These are phyloP conservation scores for Ursus arctos DNA, from an alignment of 2,113 vertebrate species.

Conservation along the genomic window DNA sequence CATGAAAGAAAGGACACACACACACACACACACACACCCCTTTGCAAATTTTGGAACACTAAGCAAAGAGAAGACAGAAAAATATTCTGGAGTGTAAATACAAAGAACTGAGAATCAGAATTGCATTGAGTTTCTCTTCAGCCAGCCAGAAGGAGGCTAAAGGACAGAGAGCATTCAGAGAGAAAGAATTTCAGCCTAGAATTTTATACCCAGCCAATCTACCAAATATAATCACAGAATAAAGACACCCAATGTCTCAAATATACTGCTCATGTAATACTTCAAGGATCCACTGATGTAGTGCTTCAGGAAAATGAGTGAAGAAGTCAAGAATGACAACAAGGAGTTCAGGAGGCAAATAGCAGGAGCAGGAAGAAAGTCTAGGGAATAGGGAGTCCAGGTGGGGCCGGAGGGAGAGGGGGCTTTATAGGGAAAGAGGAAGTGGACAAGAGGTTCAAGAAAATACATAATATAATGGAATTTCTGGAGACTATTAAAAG, in stretches of 20 bases:
- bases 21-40: background rate
- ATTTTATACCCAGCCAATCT: constrained; percentile 32
- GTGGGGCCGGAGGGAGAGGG: background rate
- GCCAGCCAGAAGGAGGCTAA: background rate
- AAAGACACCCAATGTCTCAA: background rate
- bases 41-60: constrained; percentile 7
- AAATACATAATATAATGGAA: background rate
- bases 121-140: background rate
- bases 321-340: background rate
- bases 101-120: background rate
- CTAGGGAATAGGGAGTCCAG: background rate
- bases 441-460: background rate
- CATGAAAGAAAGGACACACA: background rate
- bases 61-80: background rate
- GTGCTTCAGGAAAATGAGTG: background rate
- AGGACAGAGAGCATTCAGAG: background rate
- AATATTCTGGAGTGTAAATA: background rate
- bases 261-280: background rate
- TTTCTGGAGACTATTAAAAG: background rate
- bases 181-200: background rate
- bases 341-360: background rate
- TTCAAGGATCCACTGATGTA: background rate
- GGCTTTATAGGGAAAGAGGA: background rate
- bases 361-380: background rate
- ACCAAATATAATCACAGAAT: background rate